Base-by-base conservation (phyloP, 2,888 invertebrate genomes). In the Hemithea aestivaria region DNA sequence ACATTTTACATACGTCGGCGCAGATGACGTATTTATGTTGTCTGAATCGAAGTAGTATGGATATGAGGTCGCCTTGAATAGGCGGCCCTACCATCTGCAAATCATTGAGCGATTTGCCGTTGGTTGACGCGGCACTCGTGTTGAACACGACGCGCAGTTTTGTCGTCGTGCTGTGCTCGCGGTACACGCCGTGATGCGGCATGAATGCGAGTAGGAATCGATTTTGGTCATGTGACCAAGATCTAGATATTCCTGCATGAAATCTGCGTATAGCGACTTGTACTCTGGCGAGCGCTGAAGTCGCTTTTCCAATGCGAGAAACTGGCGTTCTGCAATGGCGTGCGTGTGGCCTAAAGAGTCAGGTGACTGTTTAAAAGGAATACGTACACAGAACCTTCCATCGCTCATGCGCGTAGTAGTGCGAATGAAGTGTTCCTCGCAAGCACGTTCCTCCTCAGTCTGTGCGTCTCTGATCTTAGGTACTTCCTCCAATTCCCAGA, bases 141-240 rank as follows among this genome's bases (percentile, higher is more conserved):
- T 65, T 58, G 32, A 54, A 60, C 0, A 62, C 64, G 1, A 43
- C 36, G 2, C 59, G 42, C 5, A 62, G 32, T 28, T 56, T 53
- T 0, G 58, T 58, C 0, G 56, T 56, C 0, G 28, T 23, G 20
- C 53, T 53, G 1, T 41, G 28, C 8, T 51, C 44, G 4, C 51
- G 44, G 0, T 53, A 10, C 3, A 59, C 54, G 1, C 51, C 55
- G 30, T 61, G 60, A 34, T 60, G 60, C 5, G 58, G 58, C 24
- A 60, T 20, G 33, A 45, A 7, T 12, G 24, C 7, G 12, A 7
- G 1, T 12, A 8, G n/a, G 5, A 2, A 2, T 10, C 12, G 3
- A 16, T 20, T 16, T 20, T 35, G 7, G 45, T 39, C 54, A 61
- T 56, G 23, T 58, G 53, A 10, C 53, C 50, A 46, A 61, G 11